Percentiles rank a stretch among this genome's conserved stretches.
These are phyloP conservation scores for Spheniscus humboldti DNA, from an alignment of 2,797 vertebrate species.

Conservation along the genomic window DNA sequence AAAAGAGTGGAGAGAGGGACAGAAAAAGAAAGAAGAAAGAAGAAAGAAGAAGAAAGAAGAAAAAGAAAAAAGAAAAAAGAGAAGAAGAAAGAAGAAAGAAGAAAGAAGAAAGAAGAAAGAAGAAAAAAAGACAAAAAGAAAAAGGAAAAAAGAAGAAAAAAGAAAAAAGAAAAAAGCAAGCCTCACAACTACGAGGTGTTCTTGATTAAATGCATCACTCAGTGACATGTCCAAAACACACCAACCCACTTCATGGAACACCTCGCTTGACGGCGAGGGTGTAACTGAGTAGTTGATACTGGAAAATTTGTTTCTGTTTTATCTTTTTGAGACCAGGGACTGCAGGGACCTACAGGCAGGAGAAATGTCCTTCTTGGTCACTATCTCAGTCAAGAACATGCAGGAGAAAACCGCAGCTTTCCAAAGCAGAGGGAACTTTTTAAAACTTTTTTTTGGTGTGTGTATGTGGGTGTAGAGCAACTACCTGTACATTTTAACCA, in stretches of 20 bases:
- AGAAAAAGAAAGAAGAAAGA: background rate
- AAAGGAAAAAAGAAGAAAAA: accelerated
- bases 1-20: background rate
- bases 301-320: conserved; percentile 27
- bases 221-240: background rate
- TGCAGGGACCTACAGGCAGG: background rate
- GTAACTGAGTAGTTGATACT: conserved; percentile 6
- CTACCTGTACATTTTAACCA: background rate
- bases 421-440: background rate
- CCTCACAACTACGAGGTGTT: conserved; percentile 24
- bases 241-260: background rate
- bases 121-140: accelerated
- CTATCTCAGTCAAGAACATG: background rate
- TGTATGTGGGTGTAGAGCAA: background rate
- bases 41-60: accelerated
- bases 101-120: accelerated
- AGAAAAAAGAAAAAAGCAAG: background rate
- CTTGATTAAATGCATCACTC: conserved; percentile 58
- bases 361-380: background rate
- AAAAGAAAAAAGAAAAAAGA: too few species aligned
- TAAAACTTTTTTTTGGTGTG: too few species aligned
- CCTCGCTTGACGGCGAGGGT: background rate
- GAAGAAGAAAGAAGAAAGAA: accelerated
- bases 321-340: background rate
- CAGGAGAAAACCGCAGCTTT: background rate